phyloP scores from a whole-genome alignment of 2,888 invertebrate genomes.

The Carpatolechia fugitivella region DNA sequence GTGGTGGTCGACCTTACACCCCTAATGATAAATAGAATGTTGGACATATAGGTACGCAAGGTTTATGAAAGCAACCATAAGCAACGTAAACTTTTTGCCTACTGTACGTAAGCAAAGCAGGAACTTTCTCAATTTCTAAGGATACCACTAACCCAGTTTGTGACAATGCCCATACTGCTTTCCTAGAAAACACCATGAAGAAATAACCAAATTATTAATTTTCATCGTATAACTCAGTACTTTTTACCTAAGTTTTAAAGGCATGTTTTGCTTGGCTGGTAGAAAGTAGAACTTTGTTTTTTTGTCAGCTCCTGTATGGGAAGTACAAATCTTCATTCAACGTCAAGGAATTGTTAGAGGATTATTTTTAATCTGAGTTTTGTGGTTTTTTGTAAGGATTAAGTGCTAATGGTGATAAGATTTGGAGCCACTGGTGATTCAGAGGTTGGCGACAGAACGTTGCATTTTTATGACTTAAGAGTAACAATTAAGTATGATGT shows the following conservation, averaged over 20 bases:
- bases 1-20: too few species aligned
- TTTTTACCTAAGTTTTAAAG: neutral
- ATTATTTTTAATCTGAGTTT: slow-evolving; percentile 56
- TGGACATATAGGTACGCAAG: too few species aligned
- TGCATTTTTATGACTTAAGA: slow-evolving; percentile 4
- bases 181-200: slow-evolving; percentile 28
- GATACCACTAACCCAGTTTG: slow-evolving; percentile 28
- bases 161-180: slow-evolving; percentile 29
- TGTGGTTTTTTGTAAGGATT: slow-evolving; percentile 52
- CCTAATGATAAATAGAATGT: too few species aligned
- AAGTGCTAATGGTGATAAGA: slow-evolving; percentile 63
- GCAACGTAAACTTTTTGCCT: too few species aligned
- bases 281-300: neutral
- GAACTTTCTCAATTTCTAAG: neutral
- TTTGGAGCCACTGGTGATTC: slow-evolving; percentile 25
- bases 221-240: neutral
- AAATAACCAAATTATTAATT: neutral
- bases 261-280: neutral
- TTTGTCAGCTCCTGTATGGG: slow-evolving; percentile 22
- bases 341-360: slow-evolving; percentile 47
- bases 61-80: too few species aligned
- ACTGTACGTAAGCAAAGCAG: too few species aligned
- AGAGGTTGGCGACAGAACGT: slow-evolving; percentile 4
- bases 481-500: neutral
- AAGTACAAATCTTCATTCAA: slow-evolving; percentile 43